Evolutionary conservation across 2,797 vertebrate species (phyloP).

Genomic region (Alosa sapidissima): DNA sequence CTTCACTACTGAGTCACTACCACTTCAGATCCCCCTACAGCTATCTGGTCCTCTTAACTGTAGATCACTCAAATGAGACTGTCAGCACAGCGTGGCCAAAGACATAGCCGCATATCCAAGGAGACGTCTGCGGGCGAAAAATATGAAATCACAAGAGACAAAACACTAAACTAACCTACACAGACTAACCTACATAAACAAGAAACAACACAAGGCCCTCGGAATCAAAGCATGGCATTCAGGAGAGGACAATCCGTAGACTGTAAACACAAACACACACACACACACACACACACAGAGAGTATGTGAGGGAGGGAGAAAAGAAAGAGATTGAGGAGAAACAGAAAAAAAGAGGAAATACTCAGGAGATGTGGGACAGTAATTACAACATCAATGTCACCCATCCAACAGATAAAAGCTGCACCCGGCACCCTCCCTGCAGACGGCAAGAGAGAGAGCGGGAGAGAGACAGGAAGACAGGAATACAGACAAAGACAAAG

Average conservation of each 20-base stretch:
- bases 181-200: not conserved
- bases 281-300: too few relatives aligned
- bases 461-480: not conserved
- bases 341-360: constrained; percentile 3
- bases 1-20: too few relatives aligned
- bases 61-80: too few relatives aligned
- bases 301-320: too few relatives aligned
- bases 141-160: not conserved
- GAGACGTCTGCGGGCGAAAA: too few relatives aligned
- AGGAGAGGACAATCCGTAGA: too few relatives aligned
- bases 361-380: not conserved
- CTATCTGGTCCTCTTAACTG: too few relatives aligned
- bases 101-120: too few relatives aligned
- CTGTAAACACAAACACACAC: too few relatives aligned
- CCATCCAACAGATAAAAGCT: constrained; percentile 27
- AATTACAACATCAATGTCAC: constrained; percentile 48
- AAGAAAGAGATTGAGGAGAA: not conserved
- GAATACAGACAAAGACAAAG: not conserved
- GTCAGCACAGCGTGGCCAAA: too few relatives aligned
- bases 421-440: not conserved
- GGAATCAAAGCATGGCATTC: not conserved
- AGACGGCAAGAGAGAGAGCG: too few relatives aligned
- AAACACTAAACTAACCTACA: not conserved
- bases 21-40: too few relatives aligned
- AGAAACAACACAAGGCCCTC: not conserved